These are phyloP conservation scores for Lagria hirta DNA, from an alignment of 2,888 invertebrate species.

Conservation along the genomic window DNA sequence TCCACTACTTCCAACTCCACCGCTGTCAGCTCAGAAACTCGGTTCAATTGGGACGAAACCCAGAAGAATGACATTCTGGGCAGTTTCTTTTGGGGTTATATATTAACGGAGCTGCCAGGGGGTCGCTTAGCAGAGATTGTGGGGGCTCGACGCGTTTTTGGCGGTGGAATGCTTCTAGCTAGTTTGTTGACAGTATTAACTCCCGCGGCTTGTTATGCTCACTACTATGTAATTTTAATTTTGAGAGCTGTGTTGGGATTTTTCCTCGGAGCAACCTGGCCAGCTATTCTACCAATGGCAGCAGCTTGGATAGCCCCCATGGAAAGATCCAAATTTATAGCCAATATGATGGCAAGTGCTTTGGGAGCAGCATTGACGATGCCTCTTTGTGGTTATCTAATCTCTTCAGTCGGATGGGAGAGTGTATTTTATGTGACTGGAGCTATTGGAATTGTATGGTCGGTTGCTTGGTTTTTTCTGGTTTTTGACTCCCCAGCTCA, in stretches of 20 bases:
- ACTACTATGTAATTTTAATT: constrained; percentile 69
- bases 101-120: constrained; percentile 85
- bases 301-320: constrained; percentile 93
- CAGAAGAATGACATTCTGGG: constrained; percentile 80
- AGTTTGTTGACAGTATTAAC: constrained; percentile 80
- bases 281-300: constrained; percentile 90
- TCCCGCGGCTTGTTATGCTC: constrained; percentile 71
- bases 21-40: constrained; percentile 42
- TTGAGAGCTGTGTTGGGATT: constrained; percentile 64
- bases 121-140: constrained; percentile 81
- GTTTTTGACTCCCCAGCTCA: constrained; percentile 79
- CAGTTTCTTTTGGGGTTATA: constrained; percentile 91
- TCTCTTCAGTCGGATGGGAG: constrained; percentile 81
- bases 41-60: constrained; percentile 77
- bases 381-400: constrained; percentile 83
- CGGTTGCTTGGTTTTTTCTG: constrained; percentile 76
- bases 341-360: constrained; percentile 91
- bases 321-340: constrained; percentile 90
- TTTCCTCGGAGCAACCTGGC: constrained; percentile 82
- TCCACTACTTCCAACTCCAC: constrained; percentile 36
- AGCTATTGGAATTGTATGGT: constrained; percentile 77
- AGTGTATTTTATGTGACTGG: constrained; percentile 88
- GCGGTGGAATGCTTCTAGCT: constrained; percentile 81
- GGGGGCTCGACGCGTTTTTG: constrained; percentile 82
- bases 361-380: constrained; percentile 89